Evolutionary conservation across 2,113 vertebrate genomes (phyloP).

Genomic region (Notothenia rossii): DNA sequence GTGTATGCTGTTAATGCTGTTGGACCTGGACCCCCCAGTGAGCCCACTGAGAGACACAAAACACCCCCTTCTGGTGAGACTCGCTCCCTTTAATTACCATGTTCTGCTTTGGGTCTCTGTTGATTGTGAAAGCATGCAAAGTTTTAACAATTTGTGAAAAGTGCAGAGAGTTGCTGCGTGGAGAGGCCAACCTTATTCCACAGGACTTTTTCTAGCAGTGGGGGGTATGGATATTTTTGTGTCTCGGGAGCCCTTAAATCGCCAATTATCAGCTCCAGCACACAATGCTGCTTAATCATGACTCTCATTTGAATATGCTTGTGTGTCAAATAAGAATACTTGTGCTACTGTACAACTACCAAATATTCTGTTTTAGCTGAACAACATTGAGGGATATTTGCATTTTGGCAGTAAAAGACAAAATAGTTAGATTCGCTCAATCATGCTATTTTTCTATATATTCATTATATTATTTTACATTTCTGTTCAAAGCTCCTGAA

Average conservation of each 20-base stretch:
- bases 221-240: conserved; percentile 15
- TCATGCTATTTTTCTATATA: neutral
- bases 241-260: neutral
- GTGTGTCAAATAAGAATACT: conserved; percentile 5
- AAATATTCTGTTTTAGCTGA: neutral
- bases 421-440: neutral
- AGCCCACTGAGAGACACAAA: conserved; percentile 84
- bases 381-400: neutral
- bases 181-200: neutral
- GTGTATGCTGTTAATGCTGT: conserved; percentile 89
- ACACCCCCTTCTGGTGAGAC: conserved; percentile 90
- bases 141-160: conserved; percentile 39
- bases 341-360: neutral
- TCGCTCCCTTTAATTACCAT: conserved; percentile 40
- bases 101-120: conserved; percentile 27
- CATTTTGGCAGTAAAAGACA: neutral
- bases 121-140: conserved; percentile 11
- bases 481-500: conserved; percentile 90
- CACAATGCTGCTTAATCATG: conserved; percentile 22
- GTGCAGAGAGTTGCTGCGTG: neutral
- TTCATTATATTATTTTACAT: neutral
- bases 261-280: neutral
- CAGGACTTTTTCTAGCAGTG: neutral
- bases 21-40: conserved; percentile 89
- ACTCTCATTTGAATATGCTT: conserved; percentile 15